Percentiles rank a stretch among this genome's conserved stretches.
Conservation (phyloP, 2,797 vertebrate genomes). For the Sitta carolinensis region DNA sequence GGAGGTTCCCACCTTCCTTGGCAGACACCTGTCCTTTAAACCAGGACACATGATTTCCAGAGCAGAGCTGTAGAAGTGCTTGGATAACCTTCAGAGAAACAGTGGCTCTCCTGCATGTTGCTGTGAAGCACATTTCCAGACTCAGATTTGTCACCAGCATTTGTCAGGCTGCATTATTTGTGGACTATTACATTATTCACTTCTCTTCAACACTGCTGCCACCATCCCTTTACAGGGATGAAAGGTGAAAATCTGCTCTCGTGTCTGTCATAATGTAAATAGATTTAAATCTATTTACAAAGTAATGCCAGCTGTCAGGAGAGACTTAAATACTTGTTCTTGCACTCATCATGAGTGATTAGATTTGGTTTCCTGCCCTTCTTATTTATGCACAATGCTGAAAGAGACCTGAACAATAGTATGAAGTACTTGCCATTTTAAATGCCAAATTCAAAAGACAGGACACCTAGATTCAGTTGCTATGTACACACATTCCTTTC, state of each 20-base stretch:
- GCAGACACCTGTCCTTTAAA: neutral
- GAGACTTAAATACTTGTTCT: neutral
- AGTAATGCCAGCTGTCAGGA: neutral
- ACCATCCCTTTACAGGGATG: neutral
- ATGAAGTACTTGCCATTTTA: neutral
- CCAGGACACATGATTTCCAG: neutral
- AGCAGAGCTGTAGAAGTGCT: neutral
- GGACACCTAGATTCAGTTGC: neutral
- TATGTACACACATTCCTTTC: neutral
- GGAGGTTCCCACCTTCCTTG: fast-evolving
- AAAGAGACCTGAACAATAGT: neutral
- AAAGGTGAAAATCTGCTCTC: slow-evolving; percentile 44
- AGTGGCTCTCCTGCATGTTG: neutral
- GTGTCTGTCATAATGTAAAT: slow-evolving; percentile 6
- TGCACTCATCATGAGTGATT: neutral
- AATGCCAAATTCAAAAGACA: neutral
- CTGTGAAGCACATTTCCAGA: neutral
- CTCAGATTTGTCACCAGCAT: neutral
- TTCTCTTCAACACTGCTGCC: neutral
- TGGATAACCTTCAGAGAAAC: slow-evolving; percentile 16
- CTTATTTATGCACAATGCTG: neutral
- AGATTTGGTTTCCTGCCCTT: neutral
- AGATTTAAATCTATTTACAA: slow-evolving; percentile 7
- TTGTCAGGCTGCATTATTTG: slow-evolving; percentile 37
- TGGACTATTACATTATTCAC: slow-evolving; percentile 19